Evolutionary conservation across 2,888 invertebrate genomes (phyloP).

Genomic region (Parnassius apollo): DNA sequence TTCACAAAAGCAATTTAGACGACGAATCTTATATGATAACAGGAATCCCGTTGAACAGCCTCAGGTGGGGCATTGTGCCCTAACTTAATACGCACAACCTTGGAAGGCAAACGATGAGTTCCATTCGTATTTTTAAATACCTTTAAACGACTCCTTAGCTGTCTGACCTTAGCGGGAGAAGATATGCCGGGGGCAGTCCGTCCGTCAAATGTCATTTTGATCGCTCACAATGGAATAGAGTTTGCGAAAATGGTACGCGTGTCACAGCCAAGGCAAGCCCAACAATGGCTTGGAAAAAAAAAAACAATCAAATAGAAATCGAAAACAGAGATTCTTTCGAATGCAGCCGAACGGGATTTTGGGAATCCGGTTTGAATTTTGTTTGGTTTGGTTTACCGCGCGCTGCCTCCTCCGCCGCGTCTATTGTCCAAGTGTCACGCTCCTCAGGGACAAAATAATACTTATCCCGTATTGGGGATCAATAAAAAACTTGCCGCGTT

Average conservation of each 20-base stretch:
- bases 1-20: slow-evolving; percentile 73
- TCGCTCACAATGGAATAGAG: slow-evolving; percentile 70
- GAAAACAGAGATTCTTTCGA: slow-evolving; percentile 76
- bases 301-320: slow-evolving; percentile 80
- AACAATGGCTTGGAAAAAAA: slow-evolving; percentile 66
- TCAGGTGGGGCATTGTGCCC: slow-evolving; percentile 50
- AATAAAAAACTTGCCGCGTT: slow-evolving; percentile 35
- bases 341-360: slow-evolving; percentile 76
- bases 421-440: slow-evolving; percentile 48
- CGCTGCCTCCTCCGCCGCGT: slow-evolving; percentile 49
- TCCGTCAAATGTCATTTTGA: slow-evolving; percentile 71
- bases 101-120: slow-evolving; percentile 35
- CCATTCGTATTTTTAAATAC: slow-evolving; percentile 6
- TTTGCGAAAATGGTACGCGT: slow-evolving; percentile 77
- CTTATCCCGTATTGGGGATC: slow-evolving; percentile 28
- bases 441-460: slow-evolving; percentile 33
- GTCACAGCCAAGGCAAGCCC: slow-evolving; percentile 62
- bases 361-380: slow-evolving; percentile 77
- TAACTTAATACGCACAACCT: slow-evolving; percentile 40
- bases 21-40: slow-evolving; percentile 71
- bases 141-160: slow-evolving; percentile 30
- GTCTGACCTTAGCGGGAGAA: slow-evolving; percentile 47
- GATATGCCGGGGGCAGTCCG: slow-evolving; percentile 43
- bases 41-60: slow-evolving; percentile 77
- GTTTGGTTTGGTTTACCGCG: slow-evolving; percentile 59